Evolutionary conservation across 53 echinoderm and acorn worm species (phyloP), one percentile per base, ranked within the genome.

Genomic region (Crossaster papposus): DNA sequence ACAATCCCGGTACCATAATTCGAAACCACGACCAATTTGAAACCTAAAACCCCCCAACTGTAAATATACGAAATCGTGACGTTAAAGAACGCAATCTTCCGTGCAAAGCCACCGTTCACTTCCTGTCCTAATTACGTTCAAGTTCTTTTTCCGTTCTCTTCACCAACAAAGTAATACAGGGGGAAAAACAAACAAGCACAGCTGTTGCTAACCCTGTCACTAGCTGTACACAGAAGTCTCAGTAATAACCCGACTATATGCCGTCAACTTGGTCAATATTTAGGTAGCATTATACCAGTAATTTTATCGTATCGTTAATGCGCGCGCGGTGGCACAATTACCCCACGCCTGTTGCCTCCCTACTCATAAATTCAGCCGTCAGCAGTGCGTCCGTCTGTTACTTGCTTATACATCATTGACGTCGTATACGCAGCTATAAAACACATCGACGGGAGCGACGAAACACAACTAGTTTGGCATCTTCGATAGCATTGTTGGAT

Each of bases 251-350:
- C 75, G 33, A 17, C 4, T 35, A 33, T 11, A 14, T 35, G 75
- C 24, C 35, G 13, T 5, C 75, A 36, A 29, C 75, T 13, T 29
- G 36, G 35, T 29, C 36, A 74, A 74, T 74, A 74, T 74, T 74
- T 74, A 29, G 75, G 34, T 74, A 74, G 75, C 28, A 74, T 74
- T 74, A 74, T 74, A 74, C 12, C 17, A 11, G 36, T 74, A 74
- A 35, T 74, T 74, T 14, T 36, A 20, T 74, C 35, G 75, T 35
- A 36, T 74, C 75, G 5, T n/a, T n/a, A 74, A 36, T 5, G 15
- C 75, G 36, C 75, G 15, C 15, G 75, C 33, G 34, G 33, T 34
- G 75, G 32, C 75, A n/a, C 12, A 68, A 68, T 68, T 26, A 68
- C 24, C 68, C 28, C 28, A 68, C 68, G 68, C 68, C 68, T 23